phyloP scores from a whole-genome alignment of 2,113 vertebrate genomes.

The Pipra filicauda region DNA sequence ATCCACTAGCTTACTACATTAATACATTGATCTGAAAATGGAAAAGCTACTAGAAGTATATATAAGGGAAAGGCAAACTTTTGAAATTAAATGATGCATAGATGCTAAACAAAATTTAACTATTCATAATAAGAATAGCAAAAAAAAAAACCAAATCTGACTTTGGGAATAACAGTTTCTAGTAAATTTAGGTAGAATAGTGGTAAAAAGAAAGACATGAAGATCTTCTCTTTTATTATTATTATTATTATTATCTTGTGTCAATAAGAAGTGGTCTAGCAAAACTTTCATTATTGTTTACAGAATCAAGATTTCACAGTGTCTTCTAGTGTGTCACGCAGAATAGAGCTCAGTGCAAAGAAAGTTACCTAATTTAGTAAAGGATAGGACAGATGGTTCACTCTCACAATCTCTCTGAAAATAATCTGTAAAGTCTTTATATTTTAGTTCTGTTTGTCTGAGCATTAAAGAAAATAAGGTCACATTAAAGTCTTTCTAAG shows the following conservation, averaged over 20 bases:
- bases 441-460: background rate
- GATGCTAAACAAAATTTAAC: background rate
- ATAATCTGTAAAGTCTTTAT: background rate
- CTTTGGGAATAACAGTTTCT: background rate
- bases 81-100: background rate
- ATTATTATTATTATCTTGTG: background rate
- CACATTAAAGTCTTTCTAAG: constrained; percentile 12
- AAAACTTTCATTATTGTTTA: background rate
- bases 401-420: background rate
- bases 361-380: background rate
- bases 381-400: background rate
- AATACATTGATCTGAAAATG: background rate
- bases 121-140: background rate
- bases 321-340: background rate
- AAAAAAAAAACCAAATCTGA: background rate
- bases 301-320: background rate
- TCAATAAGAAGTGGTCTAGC: background rate
- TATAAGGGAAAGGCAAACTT: background rate
- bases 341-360: background rate
- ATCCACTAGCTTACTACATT: background rate
- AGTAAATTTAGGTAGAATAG: background rate
- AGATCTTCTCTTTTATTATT: background rate
- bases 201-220: rapidly evolving
- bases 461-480: constrained; percentile 10
- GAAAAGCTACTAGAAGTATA: background rate